Conservation (phyloP, 2,113 vertebrate species). For the Dissostichus mawsoni region DNA sequence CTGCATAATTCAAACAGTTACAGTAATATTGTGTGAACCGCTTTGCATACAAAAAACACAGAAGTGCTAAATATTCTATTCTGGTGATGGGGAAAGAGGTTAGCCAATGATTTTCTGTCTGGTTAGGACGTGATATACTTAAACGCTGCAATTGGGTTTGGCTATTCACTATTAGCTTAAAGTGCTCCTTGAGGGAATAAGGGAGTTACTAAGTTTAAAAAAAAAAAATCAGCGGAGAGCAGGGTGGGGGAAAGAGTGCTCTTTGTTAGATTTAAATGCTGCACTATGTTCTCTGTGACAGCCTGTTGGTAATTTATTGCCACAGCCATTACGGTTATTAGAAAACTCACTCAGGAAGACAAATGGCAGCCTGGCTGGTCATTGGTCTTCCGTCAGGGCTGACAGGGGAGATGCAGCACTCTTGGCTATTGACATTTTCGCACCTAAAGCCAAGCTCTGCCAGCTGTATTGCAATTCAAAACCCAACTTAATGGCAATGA, state of each 20-base stretch:
- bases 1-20: conserved; percentile 71
- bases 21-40: conserved; percentile 24
- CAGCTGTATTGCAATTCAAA: conserved; percentile 71
- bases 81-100: conserved; percentile 26
- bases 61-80: conserved; percentile 57
- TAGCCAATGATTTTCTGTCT: conserved; percentile 56
- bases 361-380: conserved; percentile 70
- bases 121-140: conserved; percentile 63
- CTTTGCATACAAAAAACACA: conserved; percentile 34
- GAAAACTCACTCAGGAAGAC: conserved; percentile 84
- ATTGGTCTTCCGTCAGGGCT: conserved; percentile 74
- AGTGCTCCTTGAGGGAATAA: conserved; percentile 59
- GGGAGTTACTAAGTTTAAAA: conserved; percentile 37
- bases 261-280: conserved; percentile 82
- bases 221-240: conserved; percentile 49
- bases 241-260: conserved; percentile 34
- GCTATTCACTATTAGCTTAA: conserved; percentile 56
- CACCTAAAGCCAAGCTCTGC: conserved; percentile 71
- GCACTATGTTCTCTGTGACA: conserved; percentile 76
- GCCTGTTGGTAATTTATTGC: conserved; percentile 79
- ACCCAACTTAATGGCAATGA: conserved; percentile 64
- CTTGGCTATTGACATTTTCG: conserved; percentile 78
- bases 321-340: conserved; percentile 83
- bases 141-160: conserved; percentile 36
- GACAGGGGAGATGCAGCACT: conserved; percentile 75